Base-by-base conservation (phyloP, 1,140 invertebrate species). In the Meloidogyne floridensis region DNA sequence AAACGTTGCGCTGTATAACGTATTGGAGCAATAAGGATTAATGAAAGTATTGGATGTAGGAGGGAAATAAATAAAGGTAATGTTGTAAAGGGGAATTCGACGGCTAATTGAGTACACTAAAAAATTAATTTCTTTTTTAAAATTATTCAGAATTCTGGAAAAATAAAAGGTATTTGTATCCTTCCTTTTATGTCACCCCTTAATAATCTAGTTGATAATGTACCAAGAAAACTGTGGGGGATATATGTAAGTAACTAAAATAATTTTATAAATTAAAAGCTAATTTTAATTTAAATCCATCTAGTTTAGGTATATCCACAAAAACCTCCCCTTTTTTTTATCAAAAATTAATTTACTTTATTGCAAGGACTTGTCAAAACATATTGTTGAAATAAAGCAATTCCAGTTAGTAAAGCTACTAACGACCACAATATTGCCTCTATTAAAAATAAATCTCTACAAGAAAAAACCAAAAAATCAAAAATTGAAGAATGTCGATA, bases 71-170 rank as follows among this genome's bases (percentile, higher is more conserved):
- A 2, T 53, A 79, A 51, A 15, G 77, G 77, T 32, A 79, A 51
- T 15, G 77, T 79, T 69, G 77, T 79, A 20, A 79, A 79, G 7
- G 77, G 47, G 18, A 79, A 79, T 42, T 79, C 77, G 65, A 79
- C 65, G 15, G 72, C 15, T n/a, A 79, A 2, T 11, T 72, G 77
- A 47, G 77, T 79, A 32, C 77, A 79, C 77, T 79, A 20, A n/a
- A 72, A 65, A 15, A 18, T 32, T 32, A 76, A 32, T 42, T 10
- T 9, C 2, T 54, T 42, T 42, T 9, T 20, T 3, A 42, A 53
- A 11, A 11, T 47, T 51, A 76, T n/a, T 32, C 0, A 76, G 1
- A 32, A 32, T 32, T 32, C 1, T 32, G 32, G 1, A 32, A 32
- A 32, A 32, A 32, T 32, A 32, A 32, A 32, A 32, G 32, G 32